phyloP scores from a whole-genome alignment of 1,140 invertebrate species.

The Drosophila malerkotliana region DNA sequence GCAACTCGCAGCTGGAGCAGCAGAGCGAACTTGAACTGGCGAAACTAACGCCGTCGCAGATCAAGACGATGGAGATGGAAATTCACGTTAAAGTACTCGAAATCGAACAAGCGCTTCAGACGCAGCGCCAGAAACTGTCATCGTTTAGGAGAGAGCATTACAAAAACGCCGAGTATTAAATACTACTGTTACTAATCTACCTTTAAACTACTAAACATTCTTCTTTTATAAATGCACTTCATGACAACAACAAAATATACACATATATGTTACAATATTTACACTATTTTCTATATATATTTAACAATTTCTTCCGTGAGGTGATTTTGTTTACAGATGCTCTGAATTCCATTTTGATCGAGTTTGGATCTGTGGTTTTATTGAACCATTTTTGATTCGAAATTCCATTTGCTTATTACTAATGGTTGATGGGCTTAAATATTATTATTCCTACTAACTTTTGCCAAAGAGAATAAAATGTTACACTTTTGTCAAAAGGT shows the following conservation, averaged over 20 bases:
- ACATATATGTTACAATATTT: conserved; percentile 1
- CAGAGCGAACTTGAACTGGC: conserved; percentile 96
- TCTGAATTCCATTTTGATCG: conserved; percentile 35
- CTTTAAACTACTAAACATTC: conserved; percentile 12
- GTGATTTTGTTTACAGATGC: conserved; percentile 5
- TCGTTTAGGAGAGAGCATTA: conserved; percentile 97
- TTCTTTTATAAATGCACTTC: conserved; percentile 28
- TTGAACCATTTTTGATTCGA: conserved; percentile 20
- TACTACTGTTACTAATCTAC: conserved; percentile 22
- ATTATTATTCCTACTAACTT: conserved; percentile 18
- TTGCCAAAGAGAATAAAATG: conserved; percentile 44
- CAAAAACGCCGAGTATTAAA: conserved; percentile 80
- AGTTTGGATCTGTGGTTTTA: conserved; percentile 34
- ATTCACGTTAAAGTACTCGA: conserved; percentile 96
- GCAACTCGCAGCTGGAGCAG: conserved; percentile 93
- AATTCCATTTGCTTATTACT: conserved; percentile 6
- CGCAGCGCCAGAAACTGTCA: conserved; percentile 92
- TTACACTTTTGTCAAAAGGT: conserved; percentile 33
- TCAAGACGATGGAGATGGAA: conserved; percentile 98
- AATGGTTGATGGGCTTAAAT: conserved; percentile 5
- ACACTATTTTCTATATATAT: not conserved
- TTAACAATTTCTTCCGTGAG: conserved; percentile 7
- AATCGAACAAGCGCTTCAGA: conserved; percentile 94
- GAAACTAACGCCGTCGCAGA: conserved; percentile 95
- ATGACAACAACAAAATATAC: conserved; percentile 32